Base-by-base conservation (phyloP, 2,797 vertebrate species). In the Enteromius anoplus region DNA sequence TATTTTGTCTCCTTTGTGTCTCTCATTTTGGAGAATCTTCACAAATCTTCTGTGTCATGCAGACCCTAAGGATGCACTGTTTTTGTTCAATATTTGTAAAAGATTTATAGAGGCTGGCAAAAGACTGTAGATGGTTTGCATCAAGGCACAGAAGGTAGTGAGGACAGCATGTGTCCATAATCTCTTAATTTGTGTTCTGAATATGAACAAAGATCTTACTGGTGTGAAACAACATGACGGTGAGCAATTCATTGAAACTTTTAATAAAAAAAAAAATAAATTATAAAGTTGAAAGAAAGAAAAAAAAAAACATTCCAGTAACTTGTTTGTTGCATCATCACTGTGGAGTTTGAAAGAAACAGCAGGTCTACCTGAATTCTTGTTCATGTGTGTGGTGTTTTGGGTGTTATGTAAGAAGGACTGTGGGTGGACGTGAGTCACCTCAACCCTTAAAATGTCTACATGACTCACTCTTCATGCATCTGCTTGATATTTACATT, bases 391-490 rank as follows among this genome's bases (percentile, higher is more conserved):
- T 66, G 58, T 86, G 65, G 66, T 62, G 70, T 51, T 85, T 65
- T 32, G 45, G 17, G 51, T 84, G 82, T 88, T 87, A 83, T 80
- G 76, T 29, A 89, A 88, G 73, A 77, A 69, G 69, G 78, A 34
- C 23, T 79, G 88, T 88, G 85, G 87, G 83, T 84, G 78, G 83
- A 26, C 47, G 45, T 92, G 92, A 93, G 83, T 93, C 91, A 90
- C 75, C 77, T 42, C 66, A 73, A 81, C 85, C 84, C 88, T 79
- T 82, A 86, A 90, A 86, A 86, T 64, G 76, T 66, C 84, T 66
- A 82, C 32, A 71, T 93, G 92, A 94, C 81, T 93, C 91, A 93
- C 77, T 73, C 47, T 42, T 21, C 45, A 69, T 75, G 42, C 75
- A 68, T 58, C 21, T 40, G 80, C 75, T 42, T 80, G 75, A 80